phyloP scores from a whole-genome alignment of 2,888 invertebrate species.

The Anarsia innoxiella region DNA sequence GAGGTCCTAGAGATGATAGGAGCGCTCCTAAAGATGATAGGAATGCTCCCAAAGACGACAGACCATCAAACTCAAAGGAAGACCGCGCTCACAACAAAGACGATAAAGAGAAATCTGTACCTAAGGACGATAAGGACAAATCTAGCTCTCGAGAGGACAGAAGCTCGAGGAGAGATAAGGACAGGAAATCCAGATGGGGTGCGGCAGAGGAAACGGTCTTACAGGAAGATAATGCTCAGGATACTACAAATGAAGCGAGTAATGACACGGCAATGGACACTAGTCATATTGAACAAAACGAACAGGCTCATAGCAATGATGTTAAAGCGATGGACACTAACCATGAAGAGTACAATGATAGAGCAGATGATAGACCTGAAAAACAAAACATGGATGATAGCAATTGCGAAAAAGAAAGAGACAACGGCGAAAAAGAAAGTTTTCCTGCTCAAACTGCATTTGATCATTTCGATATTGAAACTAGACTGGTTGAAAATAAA shows the following conservation, averaged over 20 bases:
- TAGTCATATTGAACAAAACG: no score
- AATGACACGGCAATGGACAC: constrained; percentile 5
- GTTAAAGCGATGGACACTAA: no score
- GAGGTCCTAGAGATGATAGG: constrained; percentile 13
- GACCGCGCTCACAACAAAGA: neutral
- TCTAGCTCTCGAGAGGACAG: constrained; percentile 29
- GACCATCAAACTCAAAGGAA: no score
- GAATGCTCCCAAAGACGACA: constrained; percentile 3
- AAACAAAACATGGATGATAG: no score
- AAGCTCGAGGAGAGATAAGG: constrained; percentile 42
- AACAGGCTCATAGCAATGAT: constrained; percentile 10
- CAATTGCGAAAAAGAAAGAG: neutral
- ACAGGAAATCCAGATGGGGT: constrained; percentile 65
- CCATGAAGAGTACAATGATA: neutral
- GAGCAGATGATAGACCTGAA: neutral
- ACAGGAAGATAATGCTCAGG: constrained; percentile 1
- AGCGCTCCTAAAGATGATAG: constrained; percentile 14
- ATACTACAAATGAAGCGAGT: neutral
- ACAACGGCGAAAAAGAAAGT: no score
- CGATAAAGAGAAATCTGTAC: constrained; percentile 4
- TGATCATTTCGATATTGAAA: no score
- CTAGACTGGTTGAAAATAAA: neutral
- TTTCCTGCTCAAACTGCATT: no score
- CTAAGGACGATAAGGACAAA: neutral
- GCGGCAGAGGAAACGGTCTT: constrained; percentile 42